These are phyloP conservation scores for Schlechtendalia chinensis DNA, from an alignment of 1,140 invertebrate species.

Conservation along the genomic window DNA sequence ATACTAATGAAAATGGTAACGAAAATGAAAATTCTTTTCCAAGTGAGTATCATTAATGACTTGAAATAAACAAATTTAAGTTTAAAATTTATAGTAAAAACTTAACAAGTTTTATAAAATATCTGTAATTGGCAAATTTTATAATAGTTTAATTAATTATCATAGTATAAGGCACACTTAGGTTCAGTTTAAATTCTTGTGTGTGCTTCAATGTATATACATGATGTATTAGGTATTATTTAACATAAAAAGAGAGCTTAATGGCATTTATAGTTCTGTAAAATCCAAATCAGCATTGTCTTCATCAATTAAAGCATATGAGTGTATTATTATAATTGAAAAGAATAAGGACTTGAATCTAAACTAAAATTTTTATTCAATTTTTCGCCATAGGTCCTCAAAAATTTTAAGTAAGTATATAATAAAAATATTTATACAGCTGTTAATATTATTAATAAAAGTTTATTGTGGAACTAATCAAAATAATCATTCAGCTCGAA, in stretches of 20 bases:
- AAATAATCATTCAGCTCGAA: slow-evolving; percentile 14
- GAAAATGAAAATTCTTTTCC: not conserved
- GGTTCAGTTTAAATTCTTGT: too few relatives aligned
- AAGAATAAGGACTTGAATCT: slow-evolving; percentile 10
- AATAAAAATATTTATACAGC: too few relatives aligned
- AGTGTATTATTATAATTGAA: not conserved
- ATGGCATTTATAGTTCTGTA: not conserved
- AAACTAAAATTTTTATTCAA: not conserved
- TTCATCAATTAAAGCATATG: slow-evolving; percentile 16
- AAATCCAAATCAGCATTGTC: slow-evolving; percentile 1
- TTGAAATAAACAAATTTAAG: too few relatives aligned
- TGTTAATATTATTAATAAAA: not conserved
- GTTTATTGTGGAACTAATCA: slow-evolving; percentile 4
- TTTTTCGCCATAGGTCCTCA: not conserved
- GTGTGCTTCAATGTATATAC: too few relatives aligned
- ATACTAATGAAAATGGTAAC: not conserved
- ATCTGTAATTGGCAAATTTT: too few relatives aligned
- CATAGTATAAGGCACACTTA: too few relatives aligned
- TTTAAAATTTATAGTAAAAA: too few relatives aligned
- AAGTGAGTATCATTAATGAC: not conserved
- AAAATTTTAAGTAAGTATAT: slow-evolving; percentile 18
- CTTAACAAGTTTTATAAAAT: too few relatives aligned
- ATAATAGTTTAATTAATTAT: too few relatives aligned
- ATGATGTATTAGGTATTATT: too few relatives aligned
- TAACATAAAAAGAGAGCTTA: too few relatives aligned